phyloP scores from a whole-genome alignment of 1,140 invertebrate genomes.

The Argopecten irradians region DNA sequence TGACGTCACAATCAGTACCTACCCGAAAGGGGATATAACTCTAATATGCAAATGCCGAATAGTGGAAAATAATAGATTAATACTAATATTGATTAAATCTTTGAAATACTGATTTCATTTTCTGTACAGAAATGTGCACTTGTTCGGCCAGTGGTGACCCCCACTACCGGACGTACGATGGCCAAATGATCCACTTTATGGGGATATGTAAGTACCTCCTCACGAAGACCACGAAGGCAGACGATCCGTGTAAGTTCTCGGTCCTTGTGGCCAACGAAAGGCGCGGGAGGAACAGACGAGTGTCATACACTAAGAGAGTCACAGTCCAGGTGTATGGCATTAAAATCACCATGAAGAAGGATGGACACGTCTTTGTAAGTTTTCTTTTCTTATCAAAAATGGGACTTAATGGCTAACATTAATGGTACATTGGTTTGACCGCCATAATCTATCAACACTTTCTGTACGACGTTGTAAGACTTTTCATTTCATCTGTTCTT shows the following conservation, averaged over 20 bases:
- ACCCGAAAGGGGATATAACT: no score
- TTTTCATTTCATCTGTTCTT: background rate
- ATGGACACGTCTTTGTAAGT: conserved; percentile 88
- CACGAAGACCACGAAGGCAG: conserved; percentile 67
- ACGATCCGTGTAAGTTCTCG: conserved; percentile 82
- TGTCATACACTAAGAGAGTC: conserved; percentile 51
- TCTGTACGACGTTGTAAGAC: no score
- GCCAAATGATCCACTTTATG: conserved; percentile 93
- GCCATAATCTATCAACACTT: no score
- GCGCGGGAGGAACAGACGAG: conserved; percentile 37
- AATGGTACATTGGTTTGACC: no score
- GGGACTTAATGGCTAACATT: no score
- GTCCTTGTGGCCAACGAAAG: conserved; percentile 88
- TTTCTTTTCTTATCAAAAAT: background rate
- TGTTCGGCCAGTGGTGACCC: conserved; percentile 95
- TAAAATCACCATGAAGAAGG: conserved; percentile 89
- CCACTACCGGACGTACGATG: conserved; percentile 94
- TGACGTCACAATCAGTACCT: no score
- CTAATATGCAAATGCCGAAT: no score
- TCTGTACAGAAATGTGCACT: conserved; percentile 84
- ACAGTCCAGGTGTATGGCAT: conserved; percentile 81
- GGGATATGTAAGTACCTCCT: conserved; percentile 65
- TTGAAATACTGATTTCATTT: no score
- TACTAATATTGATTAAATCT: no score
- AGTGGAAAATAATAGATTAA: no score